phyloP scores from a whole-genome alignment of 2,113 vertebrate species.

The Meleagris gallopavo region DNA sequence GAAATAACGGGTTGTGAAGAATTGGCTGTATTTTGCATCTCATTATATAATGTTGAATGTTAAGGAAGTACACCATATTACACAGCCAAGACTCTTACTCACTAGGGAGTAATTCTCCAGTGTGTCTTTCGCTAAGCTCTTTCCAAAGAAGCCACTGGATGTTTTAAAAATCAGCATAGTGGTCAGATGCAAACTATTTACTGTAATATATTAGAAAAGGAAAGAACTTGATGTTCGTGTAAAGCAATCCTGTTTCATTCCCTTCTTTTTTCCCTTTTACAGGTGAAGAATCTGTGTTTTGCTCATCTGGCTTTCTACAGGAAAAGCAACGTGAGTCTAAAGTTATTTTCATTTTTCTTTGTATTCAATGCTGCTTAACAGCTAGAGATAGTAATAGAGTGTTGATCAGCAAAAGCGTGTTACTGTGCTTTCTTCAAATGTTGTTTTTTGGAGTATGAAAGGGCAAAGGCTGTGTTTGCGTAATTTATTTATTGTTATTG shows the following conservation, averaged over 20 bases:
- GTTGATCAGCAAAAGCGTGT: not conserved
- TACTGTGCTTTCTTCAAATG: not conserved
- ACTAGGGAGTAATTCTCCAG: not conserved
- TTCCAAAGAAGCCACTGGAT: not conserved
- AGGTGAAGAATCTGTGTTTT: slow-evolving; percentile 68
- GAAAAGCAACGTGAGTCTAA: slow-evolving; percentile 79
- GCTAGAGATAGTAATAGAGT: not conserved
- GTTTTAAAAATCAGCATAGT: not conserved
- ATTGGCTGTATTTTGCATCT: not conserved
- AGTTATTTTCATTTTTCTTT: not conserved
- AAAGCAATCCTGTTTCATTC: not conserved
- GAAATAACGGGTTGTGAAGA: not conserved
- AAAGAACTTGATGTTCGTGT: not conserved
- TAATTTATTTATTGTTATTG: not conserved
- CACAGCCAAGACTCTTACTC: not conserved
- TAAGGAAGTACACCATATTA: not conserved
- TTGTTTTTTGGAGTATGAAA: not conserved
- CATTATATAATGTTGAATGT: not conserved
- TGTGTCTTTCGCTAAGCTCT: not conserved
- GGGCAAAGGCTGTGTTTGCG: not conserved
- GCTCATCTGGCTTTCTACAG: slow-evolving; percentile 74
- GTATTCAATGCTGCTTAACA: not conserved
- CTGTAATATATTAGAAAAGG: not conserved
- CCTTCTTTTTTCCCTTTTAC: not conserved
- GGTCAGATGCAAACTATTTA: not conserved